These are phyloP conservation scores for Brachyistius frenatus DNA, from an alignment of 2,113 vertebrate species.

Conservation along the genomic window DNA sequence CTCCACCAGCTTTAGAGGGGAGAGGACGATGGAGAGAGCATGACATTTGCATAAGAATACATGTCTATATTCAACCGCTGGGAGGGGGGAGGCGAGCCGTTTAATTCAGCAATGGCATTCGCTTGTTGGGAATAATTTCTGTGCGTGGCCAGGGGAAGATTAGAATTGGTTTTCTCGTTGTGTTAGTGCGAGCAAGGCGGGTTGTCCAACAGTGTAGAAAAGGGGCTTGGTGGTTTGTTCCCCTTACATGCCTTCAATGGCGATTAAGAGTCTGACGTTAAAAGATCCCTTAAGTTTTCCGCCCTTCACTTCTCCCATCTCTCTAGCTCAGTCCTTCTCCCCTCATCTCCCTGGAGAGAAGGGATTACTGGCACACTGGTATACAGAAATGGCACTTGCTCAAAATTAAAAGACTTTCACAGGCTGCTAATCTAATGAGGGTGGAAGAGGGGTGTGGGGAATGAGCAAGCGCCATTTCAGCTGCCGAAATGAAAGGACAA, in stretches of 20 bases:
- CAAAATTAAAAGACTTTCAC: slow-evolving; percentile 85
- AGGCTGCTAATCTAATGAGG: slow-evolving; percentile 83
- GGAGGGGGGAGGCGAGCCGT: slow-evolving; percentile 37
- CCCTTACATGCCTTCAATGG: slow-evolving; percentile 61
- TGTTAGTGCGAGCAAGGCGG: slow-evolving; percentile 41
- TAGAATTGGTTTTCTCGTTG: slow-evolving; percentile 69
- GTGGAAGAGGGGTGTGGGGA: slow-evolving; percentile 46
- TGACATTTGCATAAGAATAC: slow-evolving; percentile 81
- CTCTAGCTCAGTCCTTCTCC: slow-evolving; percentile 58
- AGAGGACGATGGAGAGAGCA: slow-evolving; percentile 40
- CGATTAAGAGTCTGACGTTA: slow-evolving; percentile 75
- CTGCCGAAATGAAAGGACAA: slow-evolving; percentile 64
- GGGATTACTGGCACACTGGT: slow-evolving; percentile 80
- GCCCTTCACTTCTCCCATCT: slow-evolving; percentile 66
- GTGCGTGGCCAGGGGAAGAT: slow-evolving; percentile 65
- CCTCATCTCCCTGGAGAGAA: slow-evolving; percentile 68
- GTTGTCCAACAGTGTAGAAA: slow-evolving; percentile 59
- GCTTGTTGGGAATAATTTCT: slow-evolving; percentile 71
- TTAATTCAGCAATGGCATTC: slow-evolving; percentile 69
- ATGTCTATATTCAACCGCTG: slow-evolving; percentile 53
- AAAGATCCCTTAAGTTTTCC: slow-evolving; percentile 77
- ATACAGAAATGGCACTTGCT: slow-evolving; percentile 81
- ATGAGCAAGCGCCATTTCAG: slow-evolving; percentile 58
- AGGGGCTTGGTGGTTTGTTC: slow-evolving; percentile 60
- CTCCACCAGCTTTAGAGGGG: slow-evolving; percentile 52